Base-by-base conservation (phyloP, 2,113 vertebrate genomes). In the Helogale parvula region DNA sequence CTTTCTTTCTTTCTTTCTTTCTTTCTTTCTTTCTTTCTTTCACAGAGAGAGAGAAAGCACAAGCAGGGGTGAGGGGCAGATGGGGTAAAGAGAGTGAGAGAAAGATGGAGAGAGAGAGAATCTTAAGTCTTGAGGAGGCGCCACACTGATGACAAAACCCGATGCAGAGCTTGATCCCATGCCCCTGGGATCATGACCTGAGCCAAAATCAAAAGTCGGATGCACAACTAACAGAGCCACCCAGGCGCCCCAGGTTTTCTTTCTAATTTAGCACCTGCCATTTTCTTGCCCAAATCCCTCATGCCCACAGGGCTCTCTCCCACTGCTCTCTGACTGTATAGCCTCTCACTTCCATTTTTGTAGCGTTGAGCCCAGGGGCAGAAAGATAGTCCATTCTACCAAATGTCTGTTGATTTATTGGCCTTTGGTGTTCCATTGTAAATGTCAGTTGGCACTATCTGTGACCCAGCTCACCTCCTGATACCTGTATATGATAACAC, bases 401-500 rank as follows among this genome's bases (percentile, higher is more conserved):
- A 13, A 41, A 5, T 3, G 31, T 31, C 47, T 68, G 0, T 11
- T 27, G 76, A 80, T 15, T 57, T 16, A 10, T 5, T 35, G 16
- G 33, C 41, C n/a, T 80, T 25, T 33, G 8, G 11, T 7, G 9
- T 84, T 87, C 54, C 12, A 15, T 54, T 12, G 17, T 38, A 82
- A 77, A 68, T 76, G 17, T 68, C 81, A 14, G 8, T 7, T 11
- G n/a, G 33, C 17, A 2, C 41, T 47, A 0, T 5, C 0, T 12
- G 66, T 45, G 38, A 81, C 33, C 57, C 66, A 63, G 0, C 57
- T 57, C 27, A 12, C 65, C 60, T 71, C 41, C 84, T 65, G 31
- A 65, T 12, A 5, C 38, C 15, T 21, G 31, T 29, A 31, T 47
- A 3, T 1, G 41, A 83, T 19, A 13, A 13, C 0, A 0, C 29